Base-by-base conservation (phyloP, 2,113 vertebrate genomes). In the Dipodomys ordii region DNA sequence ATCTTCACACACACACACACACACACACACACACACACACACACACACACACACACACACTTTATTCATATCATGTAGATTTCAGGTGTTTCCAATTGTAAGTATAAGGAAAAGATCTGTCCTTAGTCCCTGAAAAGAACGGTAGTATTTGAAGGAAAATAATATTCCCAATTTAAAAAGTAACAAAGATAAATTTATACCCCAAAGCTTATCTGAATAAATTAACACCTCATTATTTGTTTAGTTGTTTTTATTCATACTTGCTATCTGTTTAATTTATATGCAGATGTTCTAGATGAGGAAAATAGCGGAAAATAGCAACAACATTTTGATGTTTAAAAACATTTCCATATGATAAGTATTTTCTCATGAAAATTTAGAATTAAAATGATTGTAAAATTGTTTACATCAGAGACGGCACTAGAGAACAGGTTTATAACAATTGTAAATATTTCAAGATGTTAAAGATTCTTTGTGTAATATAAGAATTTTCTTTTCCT, bases 251-350 rank as follows among this genome's bases (percentile, higher is more conserved):
- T 90, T 16, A 62, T 60, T 86, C 27, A 68, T 57, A 32, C 3
- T 73, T 85, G 19, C 28, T 83, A 11, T 78, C 15, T 92, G n/a
- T 85, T 69, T 35, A 81, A 60, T 73, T 92, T 65, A 89, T 46
- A 69, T 74, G 74, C 13, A 80, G 46, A 57, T 87, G 72, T 69
- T 73, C 25, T 64, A n/a, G 28, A 10, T 67, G 46, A 19, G 46
- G 30, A 74, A 77, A 73, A 78, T 19, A 73, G 10, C 0, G 46
- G 30, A 74, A 77, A 73, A 78, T 19, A 73, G 10, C 0, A 22
- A 25, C 27, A 79, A 79, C 32, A 46, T 62, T 20, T 88, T 57
- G 3, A 28, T 53, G 7, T 88, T 93, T 82, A 19, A 86, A 35
- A 83, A 67, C 8, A 53, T 23, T 88, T 87, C 7, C 7, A 30